Conservation (phyloP, 2,888 invertebrate genomes). For the Microplitis manilae region DNA sequence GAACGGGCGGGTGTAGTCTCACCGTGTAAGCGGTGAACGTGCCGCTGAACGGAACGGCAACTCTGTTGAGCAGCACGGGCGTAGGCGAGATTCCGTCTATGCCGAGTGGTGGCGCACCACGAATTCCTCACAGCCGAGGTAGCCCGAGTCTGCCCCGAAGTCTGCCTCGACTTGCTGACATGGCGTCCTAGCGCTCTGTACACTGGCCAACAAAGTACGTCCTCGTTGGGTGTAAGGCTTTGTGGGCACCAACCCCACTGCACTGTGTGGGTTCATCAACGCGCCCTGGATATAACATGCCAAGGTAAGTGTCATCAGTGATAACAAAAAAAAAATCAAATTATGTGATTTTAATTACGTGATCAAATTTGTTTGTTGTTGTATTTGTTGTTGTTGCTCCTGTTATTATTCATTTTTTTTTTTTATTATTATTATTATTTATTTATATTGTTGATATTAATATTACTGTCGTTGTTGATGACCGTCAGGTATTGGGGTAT, state of each 20-base stretch:
- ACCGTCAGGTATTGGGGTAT: conserved; percentile 11
- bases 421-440: too few relatives aligned
- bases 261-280: conserved; percentile 42
- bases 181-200: conserved; percentile 67
- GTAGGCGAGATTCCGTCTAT: conserved; percentile 66
- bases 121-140: conserved; percentile 39
- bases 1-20: conserved; percentile 54
- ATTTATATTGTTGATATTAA: too few relatives aligned
- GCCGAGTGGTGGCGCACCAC: conserved; percentile 66
- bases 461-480: too few relatives aligned
- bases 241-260: conserved; percentile 37
- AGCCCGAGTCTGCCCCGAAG: conserved; percentile 35
- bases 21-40: conserved; percentile 58
- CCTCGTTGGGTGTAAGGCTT: conserved; percentile 33
- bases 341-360: background rate
- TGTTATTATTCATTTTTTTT: too few relatives aligned
- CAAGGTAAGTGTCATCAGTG: conserved; percentile 61
- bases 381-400: conserved; percentile 22
- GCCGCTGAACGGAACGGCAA: conserved; percentile 57
- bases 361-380: background rate
- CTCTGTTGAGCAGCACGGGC: conserved; percentile 53
- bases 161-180: conserved; percentile 66
- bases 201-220: conserved; percentile 44
- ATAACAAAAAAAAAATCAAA: background rate
- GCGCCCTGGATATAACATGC: conserved; percentile 59